A percentile compares a stretch with the other conserved stretches of the same genome.
These are phyloP conservation scores for Coelinius sp. DNA, from an alignment of 2,888 invertebrate species.

Conservation along the genomic window DNA sequence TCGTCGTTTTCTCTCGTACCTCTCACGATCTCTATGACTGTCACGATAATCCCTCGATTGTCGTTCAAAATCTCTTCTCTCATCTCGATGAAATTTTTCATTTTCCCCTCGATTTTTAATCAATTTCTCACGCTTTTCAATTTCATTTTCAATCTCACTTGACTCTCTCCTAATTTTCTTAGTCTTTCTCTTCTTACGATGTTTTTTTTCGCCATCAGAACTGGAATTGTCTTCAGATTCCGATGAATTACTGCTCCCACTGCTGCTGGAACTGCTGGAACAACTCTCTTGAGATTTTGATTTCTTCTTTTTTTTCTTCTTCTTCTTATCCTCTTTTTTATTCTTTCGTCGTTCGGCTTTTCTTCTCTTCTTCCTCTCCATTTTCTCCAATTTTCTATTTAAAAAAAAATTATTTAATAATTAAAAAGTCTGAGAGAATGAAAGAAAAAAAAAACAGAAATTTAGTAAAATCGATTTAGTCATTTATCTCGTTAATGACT, in stretches of 20 bases:
- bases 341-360: conserved; percentile 46
- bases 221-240: conserved; percentile 35
- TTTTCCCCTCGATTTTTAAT: conserved; percentile 43
- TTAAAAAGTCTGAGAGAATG: background rate
- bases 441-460: conserved; percentile 23
- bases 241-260: conserved; percentile 48
- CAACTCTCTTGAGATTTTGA: conserved; percentile 36
- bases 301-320: conserved; percentile 44
- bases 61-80: conserved; percentile 36
- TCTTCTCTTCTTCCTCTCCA: conserved; percentile 45
- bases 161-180: conserved; percentile 33
- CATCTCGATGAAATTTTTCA: conserved; percentile 51
- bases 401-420: conserved; percentile 70
- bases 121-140: conserved; percentile 43
- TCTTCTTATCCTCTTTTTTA: conserved; percentile 47
- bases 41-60: conserved; percentile 42
- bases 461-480: too few species aligned
- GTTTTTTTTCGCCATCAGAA: conserved; percentile 41
- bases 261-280: conserved; percentile 46
- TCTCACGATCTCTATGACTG: conserved; percentile 41
- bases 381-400: conserved; percentile 47
- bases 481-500: too few species aligned
- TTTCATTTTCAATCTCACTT: conserved; percentile 6
- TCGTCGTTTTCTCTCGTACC: conserved; percentile 44
- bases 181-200: conserved; percentile 44